Conservation (phyloP, 2,797 vertebrate genomes). For the Takifugu ocellatus region DNA sequence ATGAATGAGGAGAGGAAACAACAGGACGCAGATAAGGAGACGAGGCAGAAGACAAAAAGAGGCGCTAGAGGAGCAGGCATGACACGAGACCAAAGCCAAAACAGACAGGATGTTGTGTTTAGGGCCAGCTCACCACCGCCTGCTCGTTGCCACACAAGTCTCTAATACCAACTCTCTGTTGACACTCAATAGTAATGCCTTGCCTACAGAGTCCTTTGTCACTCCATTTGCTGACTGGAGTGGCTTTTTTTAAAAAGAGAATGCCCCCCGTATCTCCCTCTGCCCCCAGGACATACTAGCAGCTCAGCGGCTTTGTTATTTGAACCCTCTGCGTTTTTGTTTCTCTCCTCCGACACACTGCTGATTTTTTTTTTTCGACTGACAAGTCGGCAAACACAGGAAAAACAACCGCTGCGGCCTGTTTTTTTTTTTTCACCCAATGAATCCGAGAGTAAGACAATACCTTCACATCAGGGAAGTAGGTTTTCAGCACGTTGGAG, state of each 20-base stretch:
- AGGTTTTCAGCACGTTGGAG: constrained; percentile 89
- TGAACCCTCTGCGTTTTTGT: constrained; percentile 76
- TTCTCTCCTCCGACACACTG: constrained; percentile 73
- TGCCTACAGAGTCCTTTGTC: constrained; percentile 78
- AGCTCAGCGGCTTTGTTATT: constrained; percentile 76
- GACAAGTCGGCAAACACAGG: constrained; percentile 58
- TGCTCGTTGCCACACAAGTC: constrained; percentile 61
- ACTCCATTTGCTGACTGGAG: constrained; percentile 82
- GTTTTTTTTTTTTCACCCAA: background rate
- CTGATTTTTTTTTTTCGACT: constrained; percentile 55
- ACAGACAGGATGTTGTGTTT: constrained; percentile 74
- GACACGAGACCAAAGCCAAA: constrained; percentile 57
- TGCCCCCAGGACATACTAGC: constrained; percentile 77
- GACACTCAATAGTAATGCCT: constrained; percentile 78
- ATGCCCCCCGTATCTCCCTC: constrained; percentile 76
- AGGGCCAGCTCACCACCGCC: constrained; percentile 54
- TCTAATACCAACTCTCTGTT: constrained; percentile 76
- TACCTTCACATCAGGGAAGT: constrained; percentile 95
- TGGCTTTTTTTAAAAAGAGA: constrained; percentile 78
- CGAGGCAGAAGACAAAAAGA: constrained; percentile 41
- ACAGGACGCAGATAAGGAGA: constrained; percentile 34
- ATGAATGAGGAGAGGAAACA: constrained; percentile 24
- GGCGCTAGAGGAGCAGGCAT: constrained; percentile 39
- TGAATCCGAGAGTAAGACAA: background rate
- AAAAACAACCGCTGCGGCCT: constrained; percentile 23